Evolutionary conservation across 2,888 invertebrate species (phyloP), one percentile per base, ranked within the genome.

Genomic region (Dilophus febrilis): DNA sequence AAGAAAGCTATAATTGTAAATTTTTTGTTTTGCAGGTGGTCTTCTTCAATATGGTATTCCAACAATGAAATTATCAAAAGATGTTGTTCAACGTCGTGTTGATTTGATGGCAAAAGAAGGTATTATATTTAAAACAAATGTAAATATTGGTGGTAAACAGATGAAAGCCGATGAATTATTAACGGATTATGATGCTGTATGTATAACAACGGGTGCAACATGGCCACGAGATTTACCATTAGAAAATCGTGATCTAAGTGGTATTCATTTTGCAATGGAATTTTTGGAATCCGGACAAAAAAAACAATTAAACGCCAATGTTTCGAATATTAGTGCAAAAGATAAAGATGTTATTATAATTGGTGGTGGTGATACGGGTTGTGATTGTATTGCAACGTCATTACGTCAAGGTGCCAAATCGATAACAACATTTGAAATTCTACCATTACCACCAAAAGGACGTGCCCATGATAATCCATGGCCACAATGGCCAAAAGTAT

Each of bases 311-410:
- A 88, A 87, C 61, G 56, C 65, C 50, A 65, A 54, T 40, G 64
- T 65, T 45, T 62, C 65, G 14, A 61, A 70, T 39, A 72, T 91
- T 22, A 74, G 76, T 43, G 97, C 97, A 12, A 83, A 88, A 58
- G 91, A 84, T 55, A 95, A 92, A 61, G 72, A 94, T 56, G 94
- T 98, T 13, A 75, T 98, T 43, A 77, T 98, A 40, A 90, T 98
- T 48, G 86, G 85, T 2, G 74, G 74, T 1, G 84, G 84, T 1
- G 90, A 90, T 56, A 90, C 90, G 3, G 88, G 88, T 0, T 94
- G 92, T 60, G 98, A 98, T 70, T 98, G 98, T 61, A 97, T 98
- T 59, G 97, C 90, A 14, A 98, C 97, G 1, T 90, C 94, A 1
- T 70, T 97, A 43, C 74, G 97, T 10, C 75, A 94, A 68, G 94